These are phyloP conservation scores for Ferdinandea cuprea DNA, from an alignment of 2,888 invertebrate species.

Conservation along the genomic window DNA sequence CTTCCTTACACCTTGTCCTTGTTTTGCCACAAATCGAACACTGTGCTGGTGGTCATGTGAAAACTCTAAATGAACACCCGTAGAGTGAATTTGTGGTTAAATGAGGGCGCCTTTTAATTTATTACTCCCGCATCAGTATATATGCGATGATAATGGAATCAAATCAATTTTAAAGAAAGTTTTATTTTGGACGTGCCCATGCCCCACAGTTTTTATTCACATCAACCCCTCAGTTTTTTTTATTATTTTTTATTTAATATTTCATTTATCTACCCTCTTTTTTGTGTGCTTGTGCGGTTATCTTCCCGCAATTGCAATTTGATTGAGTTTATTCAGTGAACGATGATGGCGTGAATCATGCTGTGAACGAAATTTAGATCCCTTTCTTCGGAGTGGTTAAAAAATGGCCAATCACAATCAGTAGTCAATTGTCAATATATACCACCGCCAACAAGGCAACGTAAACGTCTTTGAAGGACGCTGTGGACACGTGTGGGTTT, in stretches of 20 bases:
- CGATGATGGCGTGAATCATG: slow-evolving; percentile 24
- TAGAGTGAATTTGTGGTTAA: too few species aligned
- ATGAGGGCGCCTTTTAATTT: slow-evolving; percentile 6
- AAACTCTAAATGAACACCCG: neutral
- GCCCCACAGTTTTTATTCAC: slow-evolving; percentile 1
- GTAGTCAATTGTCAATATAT: neutral
- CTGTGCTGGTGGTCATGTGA: neutral
- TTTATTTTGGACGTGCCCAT: neutral
- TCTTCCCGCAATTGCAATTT: slow-evolving; percentile 25
- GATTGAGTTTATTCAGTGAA: slow-evolving; percentile 33
- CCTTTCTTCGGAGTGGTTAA: neutral
- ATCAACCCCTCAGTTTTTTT: slow-evolving; percentile 19
- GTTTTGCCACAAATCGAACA: neutral
- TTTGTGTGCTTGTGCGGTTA: neutral
- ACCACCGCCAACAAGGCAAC: too few species aligned
- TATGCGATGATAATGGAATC: slow-evolving; percentile 6
- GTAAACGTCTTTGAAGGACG: slow-evolving; percentile 18
- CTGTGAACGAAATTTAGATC: slow-evolving; percentile 20
- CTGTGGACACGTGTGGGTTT: neutral
- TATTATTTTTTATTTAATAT: slow-evolving; percentile 38
- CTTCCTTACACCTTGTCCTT: too few species aligned
- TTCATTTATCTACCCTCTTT: slow-evolving; percentile 20
- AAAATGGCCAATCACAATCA: slow-evolving; percentile 38
- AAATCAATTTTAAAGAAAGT: slow-evolving; percentile 19
- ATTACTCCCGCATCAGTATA: slow-evolving; percentile 19